Conservation (phyloP, 2,797 vertebrate species). For the Microcaecilia unicolor region DNA sequence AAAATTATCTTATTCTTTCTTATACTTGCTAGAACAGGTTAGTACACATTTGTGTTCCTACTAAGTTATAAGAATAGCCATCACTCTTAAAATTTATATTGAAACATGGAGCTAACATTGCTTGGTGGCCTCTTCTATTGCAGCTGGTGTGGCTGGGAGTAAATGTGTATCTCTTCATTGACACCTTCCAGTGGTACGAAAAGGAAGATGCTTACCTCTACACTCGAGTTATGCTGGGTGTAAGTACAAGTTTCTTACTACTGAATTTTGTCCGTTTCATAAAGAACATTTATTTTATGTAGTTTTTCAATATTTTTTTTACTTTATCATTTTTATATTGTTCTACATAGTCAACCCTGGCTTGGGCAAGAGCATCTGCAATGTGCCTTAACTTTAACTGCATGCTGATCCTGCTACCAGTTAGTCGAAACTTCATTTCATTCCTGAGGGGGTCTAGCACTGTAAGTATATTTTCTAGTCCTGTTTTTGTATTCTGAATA, state of each 20-base stretch:
- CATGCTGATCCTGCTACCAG: constrained; percentile 62
- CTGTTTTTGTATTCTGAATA: constrained; percentile 11
- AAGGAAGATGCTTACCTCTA: constrained; percentile 55
- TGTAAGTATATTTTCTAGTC: constrained; percentile 57
- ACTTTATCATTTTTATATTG: constrained; percentile 11
- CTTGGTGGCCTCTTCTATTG: constrained; percentile 7
- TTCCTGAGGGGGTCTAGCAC: constrained; percentile 53
- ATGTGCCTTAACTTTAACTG: constrained; percentile 68
- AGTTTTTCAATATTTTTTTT: background rate
- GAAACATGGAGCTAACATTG: background rate
- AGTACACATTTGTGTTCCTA: background rate
- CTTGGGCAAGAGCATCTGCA: constrained; percentile 69
- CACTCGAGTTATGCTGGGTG: constrained; percentile 60
- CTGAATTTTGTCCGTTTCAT: background rate
- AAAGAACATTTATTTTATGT: background rate
- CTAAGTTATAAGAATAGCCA: background rate
- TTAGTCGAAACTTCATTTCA: constrained; percentile 63
- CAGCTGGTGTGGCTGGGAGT: constrained; percentile 58
- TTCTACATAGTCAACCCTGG: constrained; percentile 53
- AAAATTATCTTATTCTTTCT: background rate
- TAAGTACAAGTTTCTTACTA: constrained; percentile 41
- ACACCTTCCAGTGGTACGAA: constrained; percentile 59
- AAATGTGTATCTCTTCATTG: constrained; percentile 58
- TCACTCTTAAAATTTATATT: background rate
- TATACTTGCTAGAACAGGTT: background rate